phyloP scores from a whole-genome alignment of 2,113 vertebrate species.

The Rhea pennata region DNA sequence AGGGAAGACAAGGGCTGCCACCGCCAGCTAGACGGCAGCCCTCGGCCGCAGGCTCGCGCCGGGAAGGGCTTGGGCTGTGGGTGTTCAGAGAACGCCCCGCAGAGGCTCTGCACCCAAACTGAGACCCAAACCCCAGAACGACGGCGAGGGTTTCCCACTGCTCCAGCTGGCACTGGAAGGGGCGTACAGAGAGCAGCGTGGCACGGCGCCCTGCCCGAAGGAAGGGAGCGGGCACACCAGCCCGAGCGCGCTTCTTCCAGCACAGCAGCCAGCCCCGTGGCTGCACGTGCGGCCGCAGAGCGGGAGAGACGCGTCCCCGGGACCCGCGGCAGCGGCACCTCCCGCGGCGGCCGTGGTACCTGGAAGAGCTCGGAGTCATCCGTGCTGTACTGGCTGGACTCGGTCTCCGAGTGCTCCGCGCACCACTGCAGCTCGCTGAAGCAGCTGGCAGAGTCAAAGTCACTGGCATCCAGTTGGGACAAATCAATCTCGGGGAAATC shows the following conservation, averaged over 20 bases:
- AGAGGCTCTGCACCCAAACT: no score
- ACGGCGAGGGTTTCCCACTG: no score
- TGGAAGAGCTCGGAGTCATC: slow-evolving; percentile 91
- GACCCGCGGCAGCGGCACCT: not conserved
- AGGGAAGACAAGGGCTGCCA: not conserved
- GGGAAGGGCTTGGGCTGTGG: not conserved
- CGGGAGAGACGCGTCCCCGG: not conserved
- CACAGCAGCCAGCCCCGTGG: no score
- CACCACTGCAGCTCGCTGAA: slow-evolving; percentile 94
- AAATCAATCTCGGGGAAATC: slow-evolving; percentile 97
- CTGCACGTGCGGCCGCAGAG: not conserved
- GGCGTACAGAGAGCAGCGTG: no score
- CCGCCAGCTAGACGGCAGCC: no score
- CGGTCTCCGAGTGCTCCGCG: slow-evolving; percentile 82
- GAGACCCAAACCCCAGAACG: no score
- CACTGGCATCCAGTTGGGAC: slow-evolving; percentile 92
- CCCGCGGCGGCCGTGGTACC: slow-evolving; percentile 72
- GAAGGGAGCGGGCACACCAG: no score
- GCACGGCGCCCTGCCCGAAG: no score
- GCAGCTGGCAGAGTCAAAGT: slow-evolving; percentile 93
- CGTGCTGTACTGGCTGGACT: slow-evolving; percentile 89
- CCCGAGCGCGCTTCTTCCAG: no score
- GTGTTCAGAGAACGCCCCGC: not conserved
- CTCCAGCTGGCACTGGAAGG: not conserved
- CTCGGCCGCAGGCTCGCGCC: no score